A percentile compares a stretch with the other conserved stretches of the same genome.
Conservation (phyloP, 1,140 invertebrate species). For the Plodia interpunctella region DNA sequence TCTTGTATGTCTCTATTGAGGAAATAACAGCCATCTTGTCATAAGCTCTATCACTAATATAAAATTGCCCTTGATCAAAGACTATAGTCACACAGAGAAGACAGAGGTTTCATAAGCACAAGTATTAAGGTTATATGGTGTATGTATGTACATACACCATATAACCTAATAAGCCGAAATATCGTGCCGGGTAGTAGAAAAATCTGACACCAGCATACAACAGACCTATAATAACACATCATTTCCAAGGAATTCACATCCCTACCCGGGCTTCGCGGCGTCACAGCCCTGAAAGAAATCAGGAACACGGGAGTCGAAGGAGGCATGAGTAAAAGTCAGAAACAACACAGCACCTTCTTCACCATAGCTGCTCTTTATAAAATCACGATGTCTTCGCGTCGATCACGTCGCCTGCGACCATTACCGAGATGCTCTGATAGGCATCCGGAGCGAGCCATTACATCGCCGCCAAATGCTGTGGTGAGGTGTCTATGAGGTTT, state of each 20-base stretch:
- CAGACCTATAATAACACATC: too few relatives aligned
- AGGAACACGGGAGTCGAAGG: too few relatives aligned
- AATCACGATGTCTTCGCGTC: slow-evolving; percentile 21
- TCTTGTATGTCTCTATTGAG: slow-evolving; percentile 22
- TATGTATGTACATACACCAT: too few relatives aligned
- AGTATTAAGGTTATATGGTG: too few relatives aligned
- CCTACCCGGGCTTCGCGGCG: too few relatives aligned
- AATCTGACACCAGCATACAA: too few relatives aligned
- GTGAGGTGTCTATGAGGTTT: slow-evolving; percentile 13
- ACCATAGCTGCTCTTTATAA: not conserved
- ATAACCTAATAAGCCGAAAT: too few relatives aligned
- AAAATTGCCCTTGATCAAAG: slow-evolving; percentile 18
- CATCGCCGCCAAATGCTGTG: slow-evolving; percentile 41
- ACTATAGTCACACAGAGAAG: not conserved
- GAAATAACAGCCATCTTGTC: slow-evolving; percentile 16
- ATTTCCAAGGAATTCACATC: too few relatives aligned
- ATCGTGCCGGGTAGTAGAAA: too few relatives aligned
- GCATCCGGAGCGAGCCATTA: slow-evolving; percentile 34
- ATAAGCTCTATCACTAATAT: slow-evolving; percentile 20
- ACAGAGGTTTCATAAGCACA: not conserved
- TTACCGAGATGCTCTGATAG: slow-evolving; percentile 57
- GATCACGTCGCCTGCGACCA: slow-evolving; percentile 40
- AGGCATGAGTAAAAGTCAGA: not conserved
- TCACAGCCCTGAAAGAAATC: too few relatives aligned
- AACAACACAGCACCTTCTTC: not conserved